Conservation (phyloP, 30 jellyfish, hydroid and myxozoan species). For the Aurelia sp. region DNA sequence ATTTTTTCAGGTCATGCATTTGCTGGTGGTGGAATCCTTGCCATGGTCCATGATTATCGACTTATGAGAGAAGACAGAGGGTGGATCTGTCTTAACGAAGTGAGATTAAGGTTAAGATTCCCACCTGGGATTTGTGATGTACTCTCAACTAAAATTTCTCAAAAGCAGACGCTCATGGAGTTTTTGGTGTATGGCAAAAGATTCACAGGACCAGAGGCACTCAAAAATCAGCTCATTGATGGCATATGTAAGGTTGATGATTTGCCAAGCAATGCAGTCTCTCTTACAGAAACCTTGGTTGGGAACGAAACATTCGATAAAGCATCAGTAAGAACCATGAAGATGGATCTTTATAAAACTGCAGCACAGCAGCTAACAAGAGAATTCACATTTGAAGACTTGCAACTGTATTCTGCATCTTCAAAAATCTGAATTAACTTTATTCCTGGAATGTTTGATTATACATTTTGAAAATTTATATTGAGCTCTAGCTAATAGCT, state of each 20-base stretch:
- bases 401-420: constrained; percentile 26
- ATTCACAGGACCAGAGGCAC: constrained; percentile 65
- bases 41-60: constrained; percentile 77
- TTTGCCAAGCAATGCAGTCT: constrained; percentile 1
- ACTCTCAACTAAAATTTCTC: constrained; percentile 27
- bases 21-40: constrained; percentile 73
- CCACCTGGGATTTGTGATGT: constrained; percentile 61
- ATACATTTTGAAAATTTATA: not conserved
- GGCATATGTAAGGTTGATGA: constrained; percentile 17
- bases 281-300: constrained; percentile 20
- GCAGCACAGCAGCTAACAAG: constrained; percentile 50
- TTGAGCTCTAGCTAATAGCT: not conserved
- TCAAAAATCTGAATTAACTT: constrained; percentile 19
- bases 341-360: constrained; percentile 49
- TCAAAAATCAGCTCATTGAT: constrained; percentile 29
- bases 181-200: constrained; percentile 52
- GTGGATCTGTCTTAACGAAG: constrained; percentile 69
- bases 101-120: constrained; percentile 41
- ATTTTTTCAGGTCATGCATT: constrained; percentile 64
- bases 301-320: constrained; percentile 42
- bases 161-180: constrained; percentile 37
- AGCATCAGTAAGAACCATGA: constrained; percentile 59
- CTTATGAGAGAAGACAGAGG: constrained; percentile 69
- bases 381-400: constrained; percentile 40
- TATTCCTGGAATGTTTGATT: not conserved